Base-by-base conservation (phyloP, 2,888 invertebrate species). In the Tigriopus californicus region DNA sequence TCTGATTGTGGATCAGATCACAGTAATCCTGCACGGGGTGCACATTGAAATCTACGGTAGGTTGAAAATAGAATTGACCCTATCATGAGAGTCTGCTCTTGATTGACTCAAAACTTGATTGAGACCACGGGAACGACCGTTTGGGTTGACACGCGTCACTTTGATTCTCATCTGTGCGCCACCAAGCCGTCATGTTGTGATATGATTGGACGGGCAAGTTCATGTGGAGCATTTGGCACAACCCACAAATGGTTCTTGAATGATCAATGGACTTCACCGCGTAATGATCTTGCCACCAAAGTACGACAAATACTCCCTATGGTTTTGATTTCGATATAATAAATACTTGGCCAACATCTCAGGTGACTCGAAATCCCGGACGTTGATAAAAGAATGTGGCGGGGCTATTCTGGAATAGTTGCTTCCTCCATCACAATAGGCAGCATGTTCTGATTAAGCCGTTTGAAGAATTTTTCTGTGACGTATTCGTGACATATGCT, bases 371-470 rank as follows among this genome's bases (percentile, higher is more conserved):
- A 68, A 70, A 24, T 66, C 64, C 5, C 64, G 62, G 0, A 67
- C 68, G 61, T 69, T 65, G 52, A 71, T 69, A 62, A 64, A 69
- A 3, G 69, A 67, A n/a, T 63, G 63, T n/a, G 63, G 62, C 0
- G 70, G 70, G 1, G 66, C 64, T 4, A 66, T 60, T 15, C 33
- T n/a, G 1, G 63, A 62, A 60, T 70, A 69, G 60, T 69, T 64
- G 0, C 65, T 65, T 12, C 65, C 62, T 70, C 70, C 48, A 66
- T 65, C 1, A 69, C 68, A 5, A 70, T 62, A 0, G 67, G 67
- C 12, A 69, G 63, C 12, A 67, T 63, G 46, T 66, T 61, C 13
- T 62, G 59, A 8, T 61, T 61, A 15, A 67, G 62, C 10, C 63
- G 61, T 2, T 62, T 61, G 60, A 65, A 66, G 13, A 67, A 62